Conservation (phyloP, 2,113 vertebrate species). For the Sander vitreus region DNA sequence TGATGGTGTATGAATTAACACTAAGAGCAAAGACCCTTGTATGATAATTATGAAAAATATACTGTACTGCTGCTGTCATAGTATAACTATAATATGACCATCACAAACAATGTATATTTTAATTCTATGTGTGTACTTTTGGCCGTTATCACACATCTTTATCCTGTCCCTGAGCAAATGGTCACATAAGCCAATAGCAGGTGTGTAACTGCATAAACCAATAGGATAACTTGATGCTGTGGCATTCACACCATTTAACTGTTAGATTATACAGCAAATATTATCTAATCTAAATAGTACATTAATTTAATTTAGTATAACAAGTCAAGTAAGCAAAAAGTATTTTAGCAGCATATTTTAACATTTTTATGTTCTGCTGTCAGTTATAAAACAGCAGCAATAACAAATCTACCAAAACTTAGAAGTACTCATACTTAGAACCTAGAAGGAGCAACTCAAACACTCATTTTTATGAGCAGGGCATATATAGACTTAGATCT, state of each 20-base stretch:
- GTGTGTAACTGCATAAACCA: not conserved
- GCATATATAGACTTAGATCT: not conserved
- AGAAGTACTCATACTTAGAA: not conserved
- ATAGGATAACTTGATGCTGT: not conserved
- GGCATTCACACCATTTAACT: not conserved
- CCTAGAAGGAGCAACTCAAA: not conserved
- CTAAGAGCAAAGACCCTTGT: not conserved
- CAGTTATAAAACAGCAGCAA: not conserved
- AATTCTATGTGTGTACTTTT: not conserved
- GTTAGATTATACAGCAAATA: not conserved
- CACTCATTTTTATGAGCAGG: not conserved
- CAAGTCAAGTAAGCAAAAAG: not conserved
- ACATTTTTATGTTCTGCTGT: not conserved
- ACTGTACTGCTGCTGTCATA: too few species aligned
- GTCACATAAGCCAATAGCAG: not conserved
- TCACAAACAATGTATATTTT: not conserved
- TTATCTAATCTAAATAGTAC: not conserved
- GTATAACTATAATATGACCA: not conserved
- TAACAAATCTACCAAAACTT: not conserved
- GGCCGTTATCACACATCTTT: not conserved
- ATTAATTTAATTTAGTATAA: too few species aligned
- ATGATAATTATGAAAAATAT: not conserved
- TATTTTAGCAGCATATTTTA: not conserved
- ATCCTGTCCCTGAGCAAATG: not conserved
- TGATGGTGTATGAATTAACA: not conserved